Evolutionary conservation across 2,113 vertebrate species (phyloP).

Genomic region (Patagioenas fasciata): DNA sequence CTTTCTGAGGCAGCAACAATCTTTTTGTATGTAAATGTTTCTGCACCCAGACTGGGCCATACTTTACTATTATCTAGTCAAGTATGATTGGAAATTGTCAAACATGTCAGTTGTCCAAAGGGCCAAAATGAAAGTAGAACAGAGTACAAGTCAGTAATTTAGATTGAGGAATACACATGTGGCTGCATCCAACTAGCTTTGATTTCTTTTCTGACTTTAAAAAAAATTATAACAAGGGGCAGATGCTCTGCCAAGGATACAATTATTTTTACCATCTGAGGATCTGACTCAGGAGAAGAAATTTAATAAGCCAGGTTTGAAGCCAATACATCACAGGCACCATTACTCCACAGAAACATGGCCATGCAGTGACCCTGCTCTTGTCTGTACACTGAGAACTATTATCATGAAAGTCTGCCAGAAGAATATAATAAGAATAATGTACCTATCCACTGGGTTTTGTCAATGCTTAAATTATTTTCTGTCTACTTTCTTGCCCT

Average conservation of each 20-base stretch:
- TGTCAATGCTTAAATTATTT: neutral
- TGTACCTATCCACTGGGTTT: neutral
- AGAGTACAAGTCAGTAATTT: neutral
- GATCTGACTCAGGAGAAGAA: neutral
- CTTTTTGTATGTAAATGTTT: accelerated
- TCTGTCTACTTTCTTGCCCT: neutral
- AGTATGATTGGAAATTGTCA: neutral
- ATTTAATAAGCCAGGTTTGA: conserved; percentile 13
- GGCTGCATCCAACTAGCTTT: neutral
- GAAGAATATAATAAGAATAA: neutral
- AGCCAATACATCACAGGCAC: neutral
- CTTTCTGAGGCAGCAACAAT: neutral
- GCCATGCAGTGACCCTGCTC: neutral
- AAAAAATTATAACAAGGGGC: neutral
- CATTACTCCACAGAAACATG: neutral
- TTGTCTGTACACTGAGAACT: neutral
- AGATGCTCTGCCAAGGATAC: neutral
- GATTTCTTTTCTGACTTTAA: neutral
- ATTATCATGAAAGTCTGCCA: neutral
- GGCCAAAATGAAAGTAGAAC: neutral
- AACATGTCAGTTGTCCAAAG: neutral
- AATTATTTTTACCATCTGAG: neutral
- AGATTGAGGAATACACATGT: neutral
- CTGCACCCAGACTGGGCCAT: neutral
- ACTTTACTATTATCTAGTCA: neutral